Evolutionary conservation across 37 sponge, comb jelly and placozoan genomes (phyloP).

Genomic region (Geodia barretti): DNA sequence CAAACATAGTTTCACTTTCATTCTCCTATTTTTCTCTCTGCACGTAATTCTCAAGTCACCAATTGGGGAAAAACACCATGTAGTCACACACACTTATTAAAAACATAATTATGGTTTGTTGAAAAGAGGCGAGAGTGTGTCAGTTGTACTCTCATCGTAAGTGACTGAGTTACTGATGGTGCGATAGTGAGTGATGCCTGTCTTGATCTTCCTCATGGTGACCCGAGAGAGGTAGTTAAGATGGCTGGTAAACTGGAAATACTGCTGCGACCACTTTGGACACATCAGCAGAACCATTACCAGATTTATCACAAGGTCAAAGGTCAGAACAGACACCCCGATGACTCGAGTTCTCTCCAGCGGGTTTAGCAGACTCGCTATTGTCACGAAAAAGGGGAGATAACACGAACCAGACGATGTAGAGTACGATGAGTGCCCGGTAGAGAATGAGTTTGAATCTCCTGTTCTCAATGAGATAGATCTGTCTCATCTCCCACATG

Average conservation of each 20-base stretch:
- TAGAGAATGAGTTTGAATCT: constrained; percentile 38
- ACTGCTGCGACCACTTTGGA: constrained; percentile 56
- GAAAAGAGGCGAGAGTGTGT: too few species aligned
- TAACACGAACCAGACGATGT: constrained; percentile 70
- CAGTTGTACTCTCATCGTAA: too few species aligned
- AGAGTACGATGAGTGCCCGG: constrained; percentile 24
- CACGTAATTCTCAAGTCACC: background rate
- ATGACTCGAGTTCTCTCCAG: constrained; percentile 18
- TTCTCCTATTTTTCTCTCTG: background rate
- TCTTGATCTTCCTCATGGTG: background rate
- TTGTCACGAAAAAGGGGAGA: constrained; percentile 44
- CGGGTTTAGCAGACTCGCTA: constrained; percentile 17
- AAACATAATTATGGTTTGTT: background rate
- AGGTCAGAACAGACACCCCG: constrained; percentile 2
- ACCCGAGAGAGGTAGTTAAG: constrained; percentile 20
- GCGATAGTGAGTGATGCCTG: background rate
- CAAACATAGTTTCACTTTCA: background rate
- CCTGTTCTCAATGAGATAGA: constrained; percentile 64
- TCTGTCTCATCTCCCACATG: constrained; percentile 61
- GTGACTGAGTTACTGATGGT: background rate
- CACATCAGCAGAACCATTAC: constrained; percentile 50
- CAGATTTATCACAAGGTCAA: constrained; percentile 44
- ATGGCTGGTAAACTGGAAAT: constrained; percentile 67
- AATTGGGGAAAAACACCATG: background rate
- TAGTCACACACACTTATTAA: background rate